A percentile compares a stretch with the other conserved stretches of the same genome.
phyloP scores from a whole-genome alignment of 2,888 invertebrate genomes.

The Ischnus inquisitorius region DNA sequence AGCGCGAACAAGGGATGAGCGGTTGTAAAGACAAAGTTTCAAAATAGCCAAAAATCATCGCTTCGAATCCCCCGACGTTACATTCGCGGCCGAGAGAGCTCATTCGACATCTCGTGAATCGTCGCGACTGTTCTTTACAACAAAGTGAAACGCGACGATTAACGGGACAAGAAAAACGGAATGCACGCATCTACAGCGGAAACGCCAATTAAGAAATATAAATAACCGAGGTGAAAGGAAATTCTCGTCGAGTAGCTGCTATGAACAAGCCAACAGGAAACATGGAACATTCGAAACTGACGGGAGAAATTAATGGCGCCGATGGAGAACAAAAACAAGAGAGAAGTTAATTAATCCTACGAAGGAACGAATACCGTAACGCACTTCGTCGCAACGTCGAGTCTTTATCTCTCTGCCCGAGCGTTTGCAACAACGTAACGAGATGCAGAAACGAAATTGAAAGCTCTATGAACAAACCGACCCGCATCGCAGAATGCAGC shows the following conservation, averaged over 20 bases:
- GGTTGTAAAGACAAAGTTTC: too few relatives aligned
- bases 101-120: too few relatives aligned
- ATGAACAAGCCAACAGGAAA: slow-evolving; percentile 3
- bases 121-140: not conserved
- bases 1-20: too few relatives aligned
- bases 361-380: slow-evolving; percentile 27
- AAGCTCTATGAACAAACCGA: not conserved
- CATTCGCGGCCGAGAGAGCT: too few relatives aligned
- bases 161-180: slow-evolving; percentile 12
- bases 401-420: not conserved
- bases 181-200: slow-evolving; percentile 20
- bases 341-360: slow-evolving; percentile 57
- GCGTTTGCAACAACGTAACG: not conserved
- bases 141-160: not conserved
- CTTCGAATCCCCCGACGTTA: too few relatives aligned
- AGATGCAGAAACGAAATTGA: not conserved
- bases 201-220: not conserved
- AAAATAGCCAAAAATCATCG: too few relatives aligned
- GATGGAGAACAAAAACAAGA: slow-evolving; percentile 49
- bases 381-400: slow-evolving; percentile 22
- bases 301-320: slow-evolving; percentile 47
- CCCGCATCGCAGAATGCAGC: not conserved
- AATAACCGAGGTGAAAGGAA: slow-evolving; percentile 22
- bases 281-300: slow-evolving; percentile 37
- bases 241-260: slow-evolving; percentile 41